Base-by-base conservation (phyloP, 2,888 invertebrate genomes). In the Patella pellucida region DNA sequence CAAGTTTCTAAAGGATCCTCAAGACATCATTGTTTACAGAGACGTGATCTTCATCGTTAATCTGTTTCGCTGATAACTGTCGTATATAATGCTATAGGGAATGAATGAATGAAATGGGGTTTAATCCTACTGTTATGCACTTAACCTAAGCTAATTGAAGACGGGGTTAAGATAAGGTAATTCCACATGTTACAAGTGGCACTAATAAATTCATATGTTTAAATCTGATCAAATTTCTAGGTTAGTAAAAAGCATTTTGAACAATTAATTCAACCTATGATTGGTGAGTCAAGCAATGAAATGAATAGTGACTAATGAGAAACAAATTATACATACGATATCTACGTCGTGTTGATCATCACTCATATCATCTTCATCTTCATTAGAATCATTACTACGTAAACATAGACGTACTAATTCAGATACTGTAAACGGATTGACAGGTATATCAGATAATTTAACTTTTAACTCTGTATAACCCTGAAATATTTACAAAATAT, bases 351-450 rank as follows among this genome's bases (percentile, higher is more conserved):
- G 79, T 12, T 77, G 76, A 3, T 72, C 77, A 7, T 82, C 83
- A 74, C 81, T 83, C 23, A 62, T 73, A 31, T 82, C 83, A 77
- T 82, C 82, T 11, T 80, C 81, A 52, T 77, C 76, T 27, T 85
- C 81, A 7, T 81, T 79, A 1, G 77, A 73, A 74, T 90, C 89
- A 41, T 86, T 83, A 74, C 83, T 83, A 7, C 89, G 81, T 16
- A 90, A 82, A 82, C 88, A 88, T 19, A 90, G 82, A 2, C 90
- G 81, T 4, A 89, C 85, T 68, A 90, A 78, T 76, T 90, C 90
- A 1, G 89, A 87, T 19, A 85, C 85, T 0, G 89, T 90, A 80
- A 85, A 87, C 0, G 82, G 80, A 71, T 86, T 90, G 11, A 90
- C 86, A 0, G 89, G 86, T 52, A 90, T 85, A 76, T 88, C 87